Evolutionary conservation across 1,140 invertebrate genomes (phyloP), one percentile per base, ranked within the genome.

Genomic region (Megathymus violae): DNA sequence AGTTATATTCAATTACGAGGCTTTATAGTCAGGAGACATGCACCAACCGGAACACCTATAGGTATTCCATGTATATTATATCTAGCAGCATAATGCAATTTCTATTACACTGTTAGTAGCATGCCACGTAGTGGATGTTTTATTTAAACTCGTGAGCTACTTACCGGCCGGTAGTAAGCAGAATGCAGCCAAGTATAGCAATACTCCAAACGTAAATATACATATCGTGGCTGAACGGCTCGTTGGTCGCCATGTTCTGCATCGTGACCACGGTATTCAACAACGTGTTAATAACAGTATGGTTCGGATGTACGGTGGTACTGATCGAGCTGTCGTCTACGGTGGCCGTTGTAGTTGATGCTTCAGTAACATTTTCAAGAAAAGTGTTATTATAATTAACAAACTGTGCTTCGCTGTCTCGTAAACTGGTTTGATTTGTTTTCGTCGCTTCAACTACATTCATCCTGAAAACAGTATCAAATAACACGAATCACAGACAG

Each of bases 121-220:
- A 36, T 13, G 22, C 19, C 25, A 16, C 4, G 10, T 50, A 4
- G 11, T n/a, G n/a, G n/a, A n/a, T n/a, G n/a, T n/a, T n/a, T n/a
- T n/a, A n/a, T n/a, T n/a, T n/a, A n/a, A n/a, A n/a, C n/a, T n/a
- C n/a, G n/a, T n/a, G n/a, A n/a, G n/a, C n/a, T 60, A 25, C 61
- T 65, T 67, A 91, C 91, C 89, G 87, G 40, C 74, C 77, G 16
- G 88, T 91, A 3, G 94, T 94, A 0, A 94, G 62, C 0, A 94
- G n/a, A 4, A 95, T 91, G 6, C 93, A 93, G 1, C 91, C 79
- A 3, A 93, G 59, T 10, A 93, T 94, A 7, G 93, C 70, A 0
- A 60, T 84, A 0, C 82, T 91, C 85, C 93, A 95, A 9, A 94
- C 80, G 40, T 93, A 94, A 64, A 95, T 93, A 54, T 92, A 94